Evolutionary conservation across 2,888 invertebrate species (phyloP).

Genomic region (Erebia palarica): DNA sequence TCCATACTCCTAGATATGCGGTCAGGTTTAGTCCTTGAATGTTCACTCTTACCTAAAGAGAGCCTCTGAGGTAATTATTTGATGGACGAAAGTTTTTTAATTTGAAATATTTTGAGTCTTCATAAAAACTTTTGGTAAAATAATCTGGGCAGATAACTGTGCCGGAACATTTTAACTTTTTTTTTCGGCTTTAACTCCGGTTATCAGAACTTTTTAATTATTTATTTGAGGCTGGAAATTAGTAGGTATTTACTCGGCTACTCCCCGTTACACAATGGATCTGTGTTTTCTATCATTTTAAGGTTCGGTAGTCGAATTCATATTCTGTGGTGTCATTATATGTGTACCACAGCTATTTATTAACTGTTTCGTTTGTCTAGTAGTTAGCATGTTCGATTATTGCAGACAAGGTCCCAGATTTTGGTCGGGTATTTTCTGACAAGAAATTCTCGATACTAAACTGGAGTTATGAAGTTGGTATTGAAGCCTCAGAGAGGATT

Average conservation of each 20-base stretch:
- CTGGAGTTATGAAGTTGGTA: too few species aligned
- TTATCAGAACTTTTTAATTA: slow-evolving; percentile 22
- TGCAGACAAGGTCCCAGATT: too few species aligned
- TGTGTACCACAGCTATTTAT: too few species aligned
- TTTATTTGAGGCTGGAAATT: slow-evolving; percentile 14
- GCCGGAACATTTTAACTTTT: slow-evolving; percentile 16
- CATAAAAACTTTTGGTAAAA: slow-evolving; percentile 25
- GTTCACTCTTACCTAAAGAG: slow-evolving; percentile 1
- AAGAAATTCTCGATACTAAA: too few species aligned
- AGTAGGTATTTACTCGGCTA: neutral
- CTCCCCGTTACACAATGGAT: neutral
- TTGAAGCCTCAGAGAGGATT: too few species aligned
- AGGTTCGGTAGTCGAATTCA: too few species aligned
- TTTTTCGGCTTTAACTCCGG: slow-evolving; percentile 4
- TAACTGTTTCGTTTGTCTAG: too few species aligned
- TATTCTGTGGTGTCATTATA: too few species aligned
- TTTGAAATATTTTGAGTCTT: slow-evolving; percentile 29
- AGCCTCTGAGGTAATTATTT: slow-evolving; percentile 27
- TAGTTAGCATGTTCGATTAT: too few species aligned
- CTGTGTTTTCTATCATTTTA: too few species aligned
- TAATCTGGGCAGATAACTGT: slow-evolving; percentile 3
- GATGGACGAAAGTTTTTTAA: slow-evolving; percentile 27
- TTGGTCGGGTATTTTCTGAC: too few species aligned
- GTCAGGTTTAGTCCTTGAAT: neutral
- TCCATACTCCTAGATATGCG: neutral